phyloP scores from a whole-genome alignment of 2,797 vertebrate species.

The Clamator glandarius region DNA sequence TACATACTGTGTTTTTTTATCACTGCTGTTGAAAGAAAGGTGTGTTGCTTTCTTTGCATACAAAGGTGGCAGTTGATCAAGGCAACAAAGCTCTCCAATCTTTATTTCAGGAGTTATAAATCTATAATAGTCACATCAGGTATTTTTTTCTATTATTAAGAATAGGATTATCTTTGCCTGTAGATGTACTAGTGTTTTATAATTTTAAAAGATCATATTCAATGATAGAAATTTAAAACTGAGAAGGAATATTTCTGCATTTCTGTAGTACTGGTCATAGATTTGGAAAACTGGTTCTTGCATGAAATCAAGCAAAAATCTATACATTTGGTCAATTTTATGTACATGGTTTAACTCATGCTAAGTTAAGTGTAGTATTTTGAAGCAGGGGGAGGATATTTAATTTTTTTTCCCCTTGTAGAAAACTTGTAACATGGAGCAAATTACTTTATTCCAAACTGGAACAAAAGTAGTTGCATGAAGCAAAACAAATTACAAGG shows the following conservation, averaged over 20 bases:
- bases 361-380: not conserved
- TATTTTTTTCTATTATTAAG: not conserved
- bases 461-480: not conserved
- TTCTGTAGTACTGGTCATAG: not conserved
- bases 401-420: not conserved
- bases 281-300: not conserved
- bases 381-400: not conserved
- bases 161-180: not conserved
- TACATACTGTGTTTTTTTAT: slow-evolving; percentile 74
- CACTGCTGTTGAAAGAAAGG: slow-evolving; percentile 65
- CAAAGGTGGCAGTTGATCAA: slow-evolving; percentile 31
- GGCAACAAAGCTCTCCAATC: not conserved
- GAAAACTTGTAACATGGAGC: not conserved
- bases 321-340: not conserved
- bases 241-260: not conserved
- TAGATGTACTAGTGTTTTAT: not conserved
- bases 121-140: not conserved
- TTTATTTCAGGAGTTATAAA: not conserved
- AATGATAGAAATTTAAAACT: not conserved
- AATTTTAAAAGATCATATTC: not conserved
- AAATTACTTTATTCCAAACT: not conserved
- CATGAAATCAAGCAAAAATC: not conserved
- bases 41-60: slow-evolving; percentile 14
- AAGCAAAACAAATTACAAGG: not conserved
- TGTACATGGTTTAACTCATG: not conserved